Evolutionary conservation across 2,888 invertebrate species (phyloP), one percentile per base, ranked within the genome.

Genomic region (Acleris literana): DNA sequence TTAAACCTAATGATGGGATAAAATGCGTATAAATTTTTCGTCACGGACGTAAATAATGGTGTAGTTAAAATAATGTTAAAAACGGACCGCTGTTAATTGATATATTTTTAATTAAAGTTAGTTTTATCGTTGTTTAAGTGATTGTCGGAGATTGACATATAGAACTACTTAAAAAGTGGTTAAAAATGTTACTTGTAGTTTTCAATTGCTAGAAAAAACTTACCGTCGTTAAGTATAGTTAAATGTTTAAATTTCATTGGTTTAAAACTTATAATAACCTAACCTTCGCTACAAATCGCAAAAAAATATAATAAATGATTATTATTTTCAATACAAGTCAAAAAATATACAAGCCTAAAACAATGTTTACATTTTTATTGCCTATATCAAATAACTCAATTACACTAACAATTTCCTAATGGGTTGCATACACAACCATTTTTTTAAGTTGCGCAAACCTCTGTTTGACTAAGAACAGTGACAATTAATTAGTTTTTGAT

Each of bases 401-500:
- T 44, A 46, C 4, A 17, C 5, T n/a, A 17, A 46, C 17, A 2
- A n/a, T 46, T 6, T 46, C 13, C 39, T 46, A 46, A 46, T 46
- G 17, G 17, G 46, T 7, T 46, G 46, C 46, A n/a, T 46, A 17
- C 13, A 46, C 57, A 22, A 33, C 49, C 51, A 16, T 11, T 51
- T 53, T n/a, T 17, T 33, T 53, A 44, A 48, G 53, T 58, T 62
- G 18, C 56, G 53, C 39, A 62, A 61, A 46, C 17, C 6, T 17
- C 55, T 63, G 49, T 62, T 57, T 70, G 73, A 72, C 58, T 74
- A 72, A 74, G 69, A 73, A 73, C 71, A 68, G 63, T 70, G 70
- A 72, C 71, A 74, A 75, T 76, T 77, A 78, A 78, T 74, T 72
- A 74, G 69, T 73, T 74, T 73, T 71, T 78, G 78, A 80, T 80